A percentile compares a stretch with the other conserved stretches of the same genome.
Evolutionary conservation across 1,140 invertebrate genomes (phyloP).

Genomic region (Drosophila murphyi): DNA sequence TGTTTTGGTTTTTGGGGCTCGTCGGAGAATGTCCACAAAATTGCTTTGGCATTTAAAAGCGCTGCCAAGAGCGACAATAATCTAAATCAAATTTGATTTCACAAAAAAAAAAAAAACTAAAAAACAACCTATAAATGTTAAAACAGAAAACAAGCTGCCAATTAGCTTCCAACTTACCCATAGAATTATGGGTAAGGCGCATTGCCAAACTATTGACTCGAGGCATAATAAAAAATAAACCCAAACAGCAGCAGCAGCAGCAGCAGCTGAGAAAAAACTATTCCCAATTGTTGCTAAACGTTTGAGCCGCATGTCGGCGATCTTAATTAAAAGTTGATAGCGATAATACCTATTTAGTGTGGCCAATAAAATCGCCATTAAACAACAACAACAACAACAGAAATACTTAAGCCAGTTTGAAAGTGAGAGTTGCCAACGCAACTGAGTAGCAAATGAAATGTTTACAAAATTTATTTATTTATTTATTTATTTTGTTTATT

Average conservation of each 20-base stretch:
- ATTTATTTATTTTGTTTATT: background rate
- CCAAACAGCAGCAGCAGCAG: background rate
- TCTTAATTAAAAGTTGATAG: slow-evolving; percentile 78
- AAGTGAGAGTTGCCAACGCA: slow-evolving; percentile 35
- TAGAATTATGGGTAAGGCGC: slow-evolving; percentile 74
- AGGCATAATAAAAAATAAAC: slow-evolving; percentile 15
- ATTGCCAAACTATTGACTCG: slow-evolving; percentile 18
- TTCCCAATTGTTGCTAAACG: slow-evolving; percentile 71
- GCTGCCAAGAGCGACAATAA: slow-evolving; percentile 48
- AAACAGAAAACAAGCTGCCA: slow-evolving; percentile 62
- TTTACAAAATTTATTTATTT: slow-evolving; percentile 13
- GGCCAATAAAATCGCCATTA: slow-evolving; percentile 39
- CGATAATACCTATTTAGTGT: slow-evolving; percentile 59
- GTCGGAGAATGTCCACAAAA: slow-evolving; percentile 64
- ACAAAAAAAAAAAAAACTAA: background rate
- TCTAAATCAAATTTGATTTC: slow-evolving; percentile 60
- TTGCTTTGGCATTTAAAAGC: slow-evolving; percentile 74
- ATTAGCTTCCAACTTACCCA: slow-evolving; percentile 81
- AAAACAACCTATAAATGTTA: slow-evolving; percentile 26
- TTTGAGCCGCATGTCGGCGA: slow-evolving; percentile 46
- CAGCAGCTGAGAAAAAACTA: slow-evolving; percentile 45
- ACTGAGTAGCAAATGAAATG: background rate
- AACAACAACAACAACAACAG: background rate
- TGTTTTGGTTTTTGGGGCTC: slow-evolving; percentile 10
- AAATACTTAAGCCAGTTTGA: slow-evolving; percentile 7